Percentiles rank a stretch among this genome's conserved stretches.
Evolutionary conservation across 2,888 invertebrate species (phyloP).

Genomic region (Eurytoma adleriae): DNA sequence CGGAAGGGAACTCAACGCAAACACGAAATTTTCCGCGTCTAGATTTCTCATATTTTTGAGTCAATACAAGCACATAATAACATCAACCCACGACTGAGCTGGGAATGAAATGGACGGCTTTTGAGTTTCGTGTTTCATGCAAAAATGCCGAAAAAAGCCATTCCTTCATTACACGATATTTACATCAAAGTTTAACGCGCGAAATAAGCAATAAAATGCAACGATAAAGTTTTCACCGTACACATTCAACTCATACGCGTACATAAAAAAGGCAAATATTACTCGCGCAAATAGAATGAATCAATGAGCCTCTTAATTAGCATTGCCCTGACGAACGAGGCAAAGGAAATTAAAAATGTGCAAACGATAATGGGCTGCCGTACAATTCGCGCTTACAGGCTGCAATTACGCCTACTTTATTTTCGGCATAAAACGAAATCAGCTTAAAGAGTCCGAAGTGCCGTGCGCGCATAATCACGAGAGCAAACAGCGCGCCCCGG

Average conservation of each 20-base stretch:
- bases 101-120: background rate
- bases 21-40: conserved; percentile 24
- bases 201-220: too few species aligned
- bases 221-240: too few species aligned
- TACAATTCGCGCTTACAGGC: conserved; percentile 5
- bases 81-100: background rate
- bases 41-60: conserved; percentile 14
- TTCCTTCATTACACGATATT: too few species aligned
- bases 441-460: conserved; percentile 36
- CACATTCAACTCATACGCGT: too few species aligned
- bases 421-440: conserved; percentile 1
- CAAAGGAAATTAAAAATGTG: background rate
- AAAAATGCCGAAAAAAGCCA: too few species aligned
- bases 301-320: too few species aligned
- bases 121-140: background rate
- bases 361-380: background rate
- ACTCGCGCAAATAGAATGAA: too few species aligned
- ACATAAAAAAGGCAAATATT: too few species aligned
- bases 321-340: too few species aligned
- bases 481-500: conserved; percentile 16
- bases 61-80: conserved; percentile 28
- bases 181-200: too few species aligned
- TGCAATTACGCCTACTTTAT: conserved; percentile 25
- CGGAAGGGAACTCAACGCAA: conserved; percentile 8
- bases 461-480: conserved; percentile 30